Evolutionary conservation across 2,113 vertebrate genomes (phyloP), one percentile per base, ranked within the genome.

Genomic region (Indicator indicator): DNA sequence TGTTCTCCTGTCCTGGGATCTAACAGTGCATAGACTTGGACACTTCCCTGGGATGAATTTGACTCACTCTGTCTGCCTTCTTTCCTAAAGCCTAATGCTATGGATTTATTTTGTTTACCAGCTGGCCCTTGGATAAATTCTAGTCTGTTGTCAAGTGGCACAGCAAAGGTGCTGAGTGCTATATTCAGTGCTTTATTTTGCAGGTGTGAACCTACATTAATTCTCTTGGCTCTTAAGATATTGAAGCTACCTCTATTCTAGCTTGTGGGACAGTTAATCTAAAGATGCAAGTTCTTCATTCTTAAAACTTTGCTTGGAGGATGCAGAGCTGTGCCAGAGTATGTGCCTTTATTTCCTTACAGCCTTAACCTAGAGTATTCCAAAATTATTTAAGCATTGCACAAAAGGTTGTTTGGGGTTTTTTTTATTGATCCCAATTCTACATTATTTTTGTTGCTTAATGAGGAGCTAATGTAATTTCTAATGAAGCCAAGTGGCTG

Each of bases 401-500:
- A 44, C 15, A 44, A 38, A 84, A 68, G 23, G 76, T 78, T 7
- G 12, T 12, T 24, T 42, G 42, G 46, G 5, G 1, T 5, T 40
- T 96, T 95, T 95, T 94, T 89, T 87, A 97, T 97, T 96, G 96
- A 97, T 97, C 95, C 83, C 33, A 89, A 65, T 62, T 92, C 93
- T 90, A 74, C 2, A 38, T 90, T 95, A 89, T 97, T 97, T 97
- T 97, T 97, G 93, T 96, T 97, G 92, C 86, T 96, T 98, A 96
- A 97, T 96, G 94, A 98, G 97, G 91, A 97, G 52, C 75, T 96
- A 97, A 97, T 97, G 96, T 96, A 95, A 97, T 96, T 97, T 97
- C 90, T 97, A 96, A 97, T 95, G 97, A 97, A 96, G 88, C 94
- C 94, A 93, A 78, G 74, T 92, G 95, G 86, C 92, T 93, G 89